A percentile compares a stretch with the other conserved stretches of the same genome.
Conservation (phyloP, 2,797 vertebrate species). For the Aotus griseimembra region DNA sequence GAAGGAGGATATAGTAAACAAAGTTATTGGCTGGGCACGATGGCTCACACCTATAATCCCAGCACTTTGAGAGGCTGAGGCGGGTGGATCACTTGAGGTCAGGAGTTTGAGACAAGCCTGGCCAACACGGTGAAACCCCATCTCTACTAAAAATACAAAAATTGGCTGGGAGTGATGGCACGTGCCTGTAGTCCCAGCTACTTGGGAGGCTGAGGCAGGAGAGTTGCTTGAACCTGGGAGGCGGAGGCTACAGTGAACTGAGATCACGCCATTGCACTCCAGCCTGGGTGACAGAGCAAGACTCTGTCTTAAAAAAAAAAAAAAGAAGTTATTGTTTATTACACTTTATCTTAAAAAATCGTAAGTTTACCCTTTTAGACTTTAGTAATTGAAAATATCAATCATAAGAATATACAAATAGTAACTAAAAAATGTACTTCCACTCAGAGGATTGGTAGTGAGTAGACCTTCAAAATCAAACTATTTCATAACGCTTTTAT, state of each 20-base stretch:
- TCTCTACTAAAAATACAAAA: neutral
- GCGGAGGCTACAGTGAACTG: neutral
- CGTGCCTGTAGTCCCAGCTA: neutral
- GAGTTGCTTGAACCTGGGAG: neutral
- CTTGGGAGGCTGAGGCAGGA: neutral
- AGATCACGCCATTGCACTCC: neutral
- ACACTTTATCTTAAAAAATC: neutral
- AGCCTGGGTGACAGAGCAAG: neutral
- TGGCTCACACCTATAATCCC: neutral
- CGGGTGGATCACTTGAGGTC: neutral
- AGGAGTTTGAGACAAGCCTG: neutral
- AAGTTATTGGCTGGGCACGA: neutral
- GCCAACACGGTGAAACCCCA: neutral
- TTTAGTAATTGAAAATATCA: slow-evolving; percentile 25
- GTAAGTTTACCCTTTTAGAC: neutral
- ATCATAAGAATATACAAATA: neutral
- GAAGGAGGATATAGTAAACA: neutral
- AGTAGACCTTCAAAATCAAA: neutral
- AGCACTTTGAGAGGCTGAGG: neutral
- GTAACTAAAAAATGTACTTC: neutral
- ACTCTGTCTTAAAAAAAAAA: neutral
- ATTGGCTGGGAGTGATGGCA: neutral
- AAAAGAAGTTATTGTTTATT: neutral
- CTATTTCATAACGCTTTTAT: neutral
- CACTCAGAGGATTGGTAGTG: neutral